Conservation (phyloP, 2,888 invertebrate genomes). For the Globia sparganii region DNA sequence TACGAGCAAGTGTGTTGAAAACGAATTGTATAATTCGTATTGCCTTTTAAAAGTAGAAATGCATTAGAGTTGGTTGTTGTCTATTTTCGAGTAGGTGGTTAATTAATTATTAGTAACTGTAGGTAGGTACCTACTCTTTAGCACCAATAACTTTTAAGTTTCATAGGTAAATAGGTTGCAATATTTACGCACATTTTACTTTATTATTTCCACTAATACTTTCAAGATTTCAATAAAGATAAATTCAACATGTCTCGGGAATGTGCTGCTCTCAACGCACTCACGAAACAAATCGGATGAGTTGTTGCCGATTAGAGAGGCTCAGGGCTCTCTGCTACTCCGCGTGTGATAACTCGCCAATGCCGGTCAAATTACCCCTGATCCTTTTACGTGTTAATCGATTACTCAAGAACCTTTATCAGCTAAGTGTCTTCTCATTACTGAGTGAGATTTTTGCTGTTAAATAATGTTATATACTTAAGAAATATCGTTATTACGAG, state of each 20-base stretch:
- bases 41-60: background rate
- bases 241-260: background rate
- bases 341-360: constrained; percentile 48
- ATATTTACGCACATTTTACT: background rate
- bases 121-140: background rate
- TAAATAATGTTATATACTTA: background rate
- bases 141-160: background rate
- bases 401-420: constrained; percentile 51
- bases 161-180: background rate
- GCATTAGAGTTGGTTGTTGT: background rate
- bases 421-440: constrained; percentile 47
- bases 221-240: constrained; percentile 14
- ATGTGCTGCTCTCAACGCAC: background rate
- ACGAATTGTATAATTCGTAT: background rate
- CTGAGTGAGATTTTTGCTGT: constrained; percentile 16
- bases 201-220: background rate
- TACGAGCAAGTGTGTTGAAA: too few species aligned
- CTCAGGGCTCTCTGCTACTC: constrained; percentile 35
- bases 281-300: constrained; percentile 35
- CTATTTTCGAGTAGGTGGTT: background rate
- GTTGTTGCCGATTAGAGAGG: constrained; percentile 44
- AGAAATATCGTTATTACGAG: too few species aligned
- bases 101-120: background rate
- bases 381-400: constrained; percentile 63
- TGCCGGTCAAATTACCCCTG: constrained; percentile 58